Base-by-base conservation (phyloP, 2,888 invertebrate species). In the Melieria picta region DNA sequence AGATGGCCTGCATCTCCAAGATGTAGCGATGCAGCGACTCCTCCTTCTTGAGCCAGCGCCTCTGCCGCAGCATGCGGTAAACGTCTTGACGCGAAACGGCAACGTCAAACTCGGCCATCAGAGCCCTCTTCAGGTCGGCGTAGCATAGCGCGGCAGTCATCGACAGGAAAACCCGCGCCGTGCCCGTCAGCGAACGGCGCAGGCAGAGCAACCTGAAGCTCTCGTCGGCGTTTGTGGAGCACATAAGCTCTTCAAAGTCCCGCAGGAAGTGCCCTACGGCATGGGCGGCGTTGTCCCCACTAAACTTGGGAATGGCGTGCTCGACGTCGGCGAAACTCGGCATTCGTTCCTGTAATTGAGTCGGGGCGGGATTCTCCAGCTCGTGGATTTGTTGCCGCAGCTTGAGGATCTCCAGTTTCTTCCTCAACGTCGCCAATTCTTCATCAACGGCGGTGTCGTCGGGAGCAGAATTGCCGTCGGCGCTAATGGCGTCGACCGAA, bases 191-290 rank as follows among this genome's bases (percentile, higher is more conserved):
- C 11, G 67, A 67, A n/a, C 67, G 67, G 10, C 67, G 55, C 47
- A 64, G 10, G 48, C 48, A 11, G 52, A 52, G 48, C 16, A 68
- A 55, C 52, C 60, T 10, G 43, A 66, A n/a, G 11, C 67, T 46
- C 9, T 67, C 52, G 45, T 72, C 72, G 10, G 67, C 72, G 11
- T 67, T 48, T 6, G 58, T 30, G 4, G 55, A 60, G 5, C 52
- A 5, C 55, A 69, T 69, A 13, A 69, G 50, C 45, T 72, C 68
- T 16, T 68, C 68, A 47, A 72, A 72, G 43, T 72, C 67, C 10
- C 60, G 55, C 42, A 69, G 30, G 56, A 69, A 68, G 13, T 57
- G 42, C 2, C 55, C 55, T 9, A 72, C 67, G 1, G 69, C 52
- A 30, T 68, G 64, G 57, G 50, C 50, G 4, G 45, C 5, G 30